Evolutionary conservation across 2,888 invertebrate species (phyloP).

Genomic region (Drosophila mayaguana): DNA sequence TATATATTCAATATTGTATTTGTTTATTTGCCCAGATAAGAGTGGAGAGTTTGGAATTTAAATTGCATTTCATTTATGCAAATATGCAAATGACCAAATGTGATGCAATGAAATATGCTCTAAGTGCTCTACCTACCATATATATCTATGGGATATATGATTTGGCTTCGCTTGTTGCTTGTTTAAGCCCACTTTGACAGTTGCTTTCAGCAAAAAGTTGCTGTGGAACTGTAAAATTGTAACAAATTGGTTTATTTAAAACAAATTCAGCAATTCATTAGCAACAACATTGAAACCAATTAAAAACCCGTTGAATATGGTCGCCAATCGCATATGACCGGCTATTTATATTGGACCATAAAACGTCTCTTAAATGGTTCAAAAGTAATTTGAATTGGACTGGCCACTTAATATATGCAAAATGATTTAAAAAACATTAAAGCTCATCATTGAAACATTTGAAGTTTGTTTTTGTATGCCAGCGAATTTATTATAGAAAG

Average conservation of each 20-base stretch:
- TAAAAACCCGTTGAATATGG: constrained; percentile 7
- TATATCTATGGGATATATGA: neutral
- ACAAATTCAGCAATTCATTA: constrained; percentile 14
- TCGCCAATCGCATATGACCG: constrained; percentile 5
- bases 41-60: constrained; percentile 4
- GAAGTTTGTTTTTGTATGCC: neutral
- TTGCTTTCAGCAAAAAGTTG: neutral
- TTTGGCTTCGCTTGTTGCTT: constrained; percentile 6
- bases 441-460: constrained; percentile 5
- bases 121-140: neutral
- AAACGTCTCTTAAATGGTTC: constrained; percentile 11
- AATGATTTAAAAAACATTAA: constrained; percentile 1
- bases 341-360: constrained; percentile 7
- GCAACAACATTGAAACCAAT: constrained; percentile 8
- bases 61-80: constrained; percentile 11
- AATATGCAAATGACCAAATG: neutral
- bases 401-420: neutral
- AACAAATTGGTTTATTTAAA: constrained; percentile 7
- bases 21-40: neutral
- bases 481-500: neutral
- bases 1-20: neutral
- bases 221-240: neutral
- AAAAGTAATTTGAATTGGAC: neutral
- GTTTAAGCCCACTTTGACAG: neutral
- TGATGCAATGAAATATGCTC: constrained; percentile 1